Evolutionary conservation across 2,888 invertebrate species (phyloP), one percentile per base, ranked within the genome.

Genomic region (Cataglyphis livida): DNA sequence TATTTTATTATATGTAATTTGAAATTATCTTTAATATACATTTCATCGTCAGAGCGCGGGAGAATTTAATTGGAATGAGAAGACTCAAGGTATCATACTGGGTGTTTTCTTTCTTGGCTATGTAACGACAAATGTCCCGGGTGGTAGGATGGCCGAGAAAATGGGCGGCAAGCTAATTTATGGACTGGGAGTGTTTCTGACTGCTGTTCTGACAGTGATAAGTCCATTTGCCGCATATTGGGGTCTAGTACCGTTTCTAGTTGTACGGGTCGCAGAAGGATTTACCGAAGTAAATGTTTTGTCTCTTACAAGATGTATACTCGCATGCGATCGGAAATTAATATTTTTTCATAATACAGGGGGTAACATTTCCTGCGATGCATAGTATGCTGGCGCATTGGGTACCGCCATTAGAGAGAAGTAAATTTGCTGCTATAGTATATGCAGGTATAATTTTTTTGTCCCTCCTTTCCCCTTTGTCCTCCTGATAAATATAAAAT

Each of bases 281-380:
- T 96, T 98, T 93, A 97, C 97, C 0, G 98, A 98, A 95, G 96
- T 96, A 85, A 76, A 73, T 51, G 1, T 6, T 51, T n/a, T 2
- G 35, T 59, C 41, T 48, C n/a, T n/a, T 32, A 32, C 9, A 59
- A 74, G 28, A 9, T 10, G 5, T 62, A 3, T 75, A 38, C 7
- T 12, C 5, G 1, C 9, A n/a, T 51, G n/a, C 7, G 38, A 41
- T 32, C 3, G 15, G 7, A 4, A n/a, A 28, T 68, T 68, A 44
- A 57, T 74, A 74, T 85, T 81, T 84, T 70, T 61, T 32, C 70
- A 9, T 70, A 18, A 28, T 68, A 83, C 92, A 96, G 96, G 98
- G 98, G 48, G 98, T 98, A 6, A 98, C 98, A 9, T 98, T 98
- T 95, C 99, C 99, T 21, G 97, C 98, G 0, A 98, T 99, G 98